A percentile compares a stretch with the other conserved stretches of the same genome.
Conservation (phyloP, 2,888 invertebrate genomes). For the Zhuqinia jingwanae region DNA sequence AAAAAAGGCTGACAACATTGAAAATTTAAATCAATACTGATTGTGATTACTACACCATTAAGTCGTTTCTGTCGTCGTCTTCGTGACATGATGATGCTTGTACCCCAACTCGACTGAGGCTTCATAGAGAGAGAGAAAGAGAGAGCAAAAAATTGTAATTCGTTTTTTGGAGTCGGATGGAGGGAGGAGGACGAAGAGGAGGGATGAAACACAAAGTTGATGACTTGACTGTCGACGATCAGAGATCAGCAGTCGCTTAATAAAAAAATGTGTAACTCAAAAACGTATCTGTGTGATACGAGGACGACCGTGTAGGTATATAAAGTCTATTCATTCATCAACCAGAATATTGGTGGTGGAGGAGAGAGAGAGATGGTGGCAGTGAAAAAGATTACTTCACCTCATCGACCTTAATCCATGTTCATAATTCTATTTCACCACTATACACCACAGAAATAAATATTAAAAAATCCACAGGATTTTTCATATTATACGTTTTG, state of each 20-base stretch:
- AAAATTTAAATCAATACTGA: constrained; percentile 44
- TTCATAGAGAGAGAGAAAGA: too few species aligned
- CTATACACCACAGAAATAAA: background rate
- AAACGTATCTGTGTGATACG: background rate
- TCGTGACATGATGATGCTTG: too few species aligned
- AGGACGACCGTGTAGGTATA: background rate
- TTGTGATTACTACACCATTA: too few species aligned
- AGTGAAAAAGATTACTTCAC: constrained; percentile 52
- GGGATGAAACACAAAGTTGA: too few species aligned
- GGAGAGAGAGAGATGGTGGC: background rate
- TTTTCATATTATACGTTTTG: constrained; percentile 51
- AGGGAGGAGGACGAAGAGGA: too few species aligned
- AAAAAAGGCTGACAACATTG: background rate
- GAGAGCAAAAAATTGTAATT: too few species aligned
- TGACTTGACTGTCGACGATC: too few species aligned
- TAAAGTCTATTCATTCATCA: constrained; percentile 50
- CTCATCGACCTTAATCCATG: constrained; percentile 60
- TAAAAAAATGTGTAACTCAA: too few species aligned
- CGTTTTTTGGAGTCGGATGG: too few species aligned
- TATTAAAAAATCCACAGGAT: constrained; percentile 62
- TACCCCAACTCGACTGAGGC: too few species aligned
- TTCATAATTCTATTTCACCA: constrained; percentile 68
- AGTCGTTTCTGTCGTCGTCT: too few species aligned
- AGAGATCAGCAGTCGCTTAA: too few species aligned
- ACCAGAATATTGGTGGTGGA: background rate